Evolutionary conservation across 2,797 vertebrate genomes (phyloP).

Genomic region (Yasuhikotakia modesta): DNA sequence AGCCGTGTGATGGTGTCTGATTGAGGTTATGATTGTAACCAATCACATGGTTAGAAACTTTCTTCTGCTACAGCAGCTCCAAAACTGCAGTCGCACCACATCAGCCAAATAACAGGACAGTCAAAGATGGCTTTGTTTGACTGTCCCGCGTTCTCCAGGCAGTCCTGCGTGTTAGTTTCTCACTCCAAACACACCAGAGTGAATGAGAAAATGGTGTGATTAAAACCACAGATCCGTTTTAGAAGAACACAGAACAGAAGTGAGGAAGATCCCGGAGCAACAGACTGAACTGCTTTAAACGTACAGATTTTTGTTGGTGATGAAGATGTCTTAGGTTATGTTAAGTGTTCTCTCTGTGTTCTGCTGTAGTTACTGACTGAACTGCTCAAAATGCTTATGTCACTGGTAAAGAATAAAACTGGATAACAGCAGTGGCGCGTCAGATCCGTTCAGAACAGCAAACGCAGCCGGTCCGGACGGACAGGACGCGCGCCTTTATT

Average conservation of each 20-base stretch:
- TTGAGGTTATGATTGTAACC: constrained; percentile 32
- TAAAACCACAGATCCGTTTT: constrained; percentile 48
- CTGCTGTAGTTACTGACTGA: constrained; percentile 18
- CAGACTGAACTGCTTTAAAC: background rate
- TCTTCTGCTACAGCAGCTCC: constrained; percentile 9
- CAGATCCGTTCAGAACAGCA: constrained; percentile 30
- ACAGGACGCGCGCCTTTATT: constrained; percentile 3
- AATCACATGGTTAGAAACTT: constrained; percentile 20
- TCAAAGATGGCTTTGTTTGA: too few species aligned
- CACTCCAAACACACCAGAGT: constrained; percentile 18
- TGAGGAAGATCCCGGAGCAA: background rate
- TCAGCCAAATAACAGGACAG: constrained; percentile 28
- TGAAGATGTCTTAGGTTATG: too few species aligned
- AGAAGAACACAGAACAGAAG: constrained; percentile 25
- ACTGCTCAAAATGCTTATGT: background rate
- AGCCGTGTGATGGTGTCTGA: constrained; percentile 17
- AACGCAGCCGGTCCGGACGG: constrained; percentile 16
- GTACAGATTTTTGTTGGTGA: constrained; percentile 20
- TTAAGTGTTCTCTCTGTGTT: too few species aligned
- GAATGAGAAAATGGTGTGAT: constrained; percentile 50
- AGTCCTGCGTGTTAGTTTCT: constrained; percentile 35
- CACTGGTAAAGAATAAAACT: background rate
- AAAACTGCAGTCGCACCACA: constrained; percentile 8
- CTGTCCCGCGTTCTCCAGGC: background rate
- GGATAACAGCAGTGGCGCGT: constrained; percentile 3